Evolutionary conservation across 2,113 vertebrate species (phyloP), one percentile per base, ranked within the genome.

Genomic region (Ptychochromis oligacanthus): DNA sequence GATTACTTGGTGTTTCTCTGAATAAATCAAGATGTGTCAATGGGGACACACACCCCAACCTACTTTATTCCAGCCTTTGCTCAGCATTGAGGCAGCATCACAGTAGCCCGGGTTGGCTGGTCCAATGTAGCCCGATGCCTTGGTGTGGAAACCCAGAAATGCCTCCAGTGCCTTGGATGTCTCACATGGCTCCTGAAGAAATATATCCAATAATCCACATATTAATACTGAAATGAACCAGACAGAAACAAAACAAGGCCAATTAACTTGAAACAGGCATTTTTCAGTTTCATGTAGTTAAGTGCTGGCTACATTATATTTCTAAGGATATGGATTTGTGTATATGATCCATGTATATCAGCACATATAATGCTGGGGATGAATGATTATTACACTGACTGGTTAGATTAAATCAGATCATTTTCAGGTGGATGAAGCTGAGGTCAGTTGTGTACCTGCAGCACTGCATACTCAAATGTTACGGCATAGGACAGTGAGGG

Each of bases 1-100:
- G n/a, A n/a, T n/a, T n/a, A n/a, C n/a, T n/a, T n/a, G 24, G 5
- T 49, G 40, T 28, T 40, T 28, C n/a, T n/a, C n/a, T n/a, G n/a
- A n/a, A n/a, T n/a, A n/a, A n/a, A n/a, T 70, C 49, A 49, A 70
- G 40, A 49, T 46, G 3, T 2, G 40, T 43, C 2, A 60, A 18
- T 17, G 2, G 6, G 4, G 28, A 18, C 11, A 12, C 18, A 49
- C 17, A 60, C 17, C 20, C 5, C 15, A 11, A 43, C 87, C 6
- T 46, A 95, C 94, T 77, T 96, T 96, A 89, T 96, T 96, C 96
- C 96, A 96, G 85, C 94, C 94, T 88, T 95, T 96, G 60, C 91
- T 96, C 67, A 96, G 80, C 83, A 97, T 92, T 2, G 96, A 96
- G 4, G 96, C 96, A 54, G 96, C 92, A 6, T 96, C 96, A 79